A percentile compares a stretch with the other conserved stretches of the same genome.
These are phyloP conservation scores for Hemiscyllium ocellatum DNA, from an alignment of 2,113 vertebrate genomes.

Conservation along the genomic window DNA sequence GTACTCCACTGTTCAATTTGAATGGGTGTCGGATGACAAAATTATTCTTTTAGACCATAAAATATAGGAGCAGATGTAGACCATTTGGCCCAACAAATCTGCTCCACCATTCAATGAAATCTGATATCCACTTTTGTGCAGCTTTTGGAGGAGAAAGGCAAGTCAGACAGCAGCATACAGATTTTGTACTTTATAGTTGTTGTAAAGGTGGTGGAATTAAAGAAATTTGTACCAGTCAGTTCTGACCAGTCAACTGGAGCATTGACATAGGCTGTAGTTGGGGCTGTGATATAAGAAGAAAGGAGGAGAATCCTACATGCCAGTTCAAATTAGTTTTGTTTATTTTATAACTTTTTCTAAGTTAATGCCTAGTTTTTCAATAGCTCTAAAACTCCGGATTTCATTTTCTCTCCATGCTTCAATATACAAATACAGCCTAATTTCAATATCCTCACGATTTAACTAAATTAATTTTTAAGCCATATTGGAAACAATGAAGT, in stretches of 20 bases:
- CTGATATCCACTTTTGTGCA: neutral
- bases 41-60: neutral
- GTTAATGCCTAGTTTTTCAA: neutral
- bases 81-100: no score
- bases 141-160: neutral
- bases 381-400: neutral
- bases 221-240: neutral
- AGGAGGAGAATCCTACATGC: neutral
- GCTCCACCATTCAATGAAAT: no score
- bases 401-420: neutral
- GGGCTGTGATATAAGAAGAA: neutral
- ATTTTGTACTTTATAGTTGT: neutral
- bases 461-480: neutral
- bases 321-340: neutral
- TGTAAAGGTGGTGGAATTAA: neutral
- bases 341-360: neutral
- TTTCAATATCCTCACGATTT: neutral
- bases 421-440: neutral
- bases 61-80: no score
- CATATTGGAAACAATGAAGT: neutral
- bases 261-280: neutral
- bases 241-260: neutral
- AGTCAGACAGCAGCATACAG: neutral
- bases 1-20: neutral
- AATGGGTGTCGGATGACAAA: neutral